phyloP scores from a whole-genome alignment of 1,140 invertebrate species.

The Bombus soroeensis region DNA sequence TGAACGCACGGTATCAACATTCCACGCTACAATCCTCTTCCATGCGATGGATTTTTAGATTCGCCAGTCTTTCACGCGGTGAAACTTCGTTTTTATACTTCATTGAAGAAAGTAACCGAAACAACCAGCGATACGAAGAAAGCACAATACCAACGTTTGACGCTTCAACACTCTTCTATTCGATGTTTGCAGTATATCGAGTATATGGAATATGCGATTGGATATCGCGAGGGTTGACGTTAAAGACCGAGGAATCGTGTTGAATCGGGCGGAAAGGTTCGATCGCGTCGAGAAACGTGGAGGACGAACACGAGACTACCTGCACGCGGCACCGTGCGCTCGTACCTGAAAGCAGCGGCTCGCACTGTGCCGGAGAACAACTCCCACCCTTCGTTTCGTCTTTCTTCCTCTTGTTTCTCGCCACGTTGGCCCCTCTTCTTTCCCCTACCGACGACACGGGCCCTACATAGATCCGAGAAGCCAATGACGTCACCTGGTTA shows the following conservation, averaged over 20 bases:
- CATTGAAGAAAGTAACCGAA: no score
- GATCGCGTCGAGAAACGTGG: constrained; percentile 40
- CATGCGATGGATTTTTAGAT: no score
- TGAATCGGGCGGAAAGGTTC: background rate
- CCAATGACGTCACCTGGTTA: constrained; percentile 77
- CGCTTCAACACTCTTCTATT: background rate
- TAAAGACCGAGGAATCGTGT: background rate
- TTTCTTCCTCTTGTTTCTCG: constrained; percentile 65
- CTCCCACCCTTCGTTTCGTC: constrained; percentile 71
- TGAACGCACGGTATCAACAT: no score
- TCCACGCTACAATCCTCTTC: no score
- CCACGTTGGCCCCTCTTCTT: constrained; percentile 44
- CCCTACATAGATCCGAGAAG: constrained; percentile 72
- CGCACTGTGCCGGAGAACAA: constrained; percentile 74
- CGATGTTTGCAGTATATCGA: no score
- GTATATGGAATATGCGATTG: background rate
- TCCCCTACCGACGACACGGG: constrained; percentile 27
- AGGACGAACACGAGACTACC: constrained; percentile 69
- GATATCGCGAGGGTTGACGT: background rate
- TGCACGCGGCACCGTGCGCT: constrained; percentile 74
- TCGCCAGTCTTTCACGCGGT: no score
- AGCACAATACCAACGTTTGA: background rate
- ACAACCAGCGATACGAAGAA: no score
- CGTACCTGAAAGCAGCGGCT: constrained; percentile 78
- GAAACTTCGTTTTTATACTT: no score